These are phyloP conservation scores for Paramacrobiotus metropolitanus DNA, from an alignment of 1,140 invertebrate genomes.

Conservation along the genomic window DNA sequence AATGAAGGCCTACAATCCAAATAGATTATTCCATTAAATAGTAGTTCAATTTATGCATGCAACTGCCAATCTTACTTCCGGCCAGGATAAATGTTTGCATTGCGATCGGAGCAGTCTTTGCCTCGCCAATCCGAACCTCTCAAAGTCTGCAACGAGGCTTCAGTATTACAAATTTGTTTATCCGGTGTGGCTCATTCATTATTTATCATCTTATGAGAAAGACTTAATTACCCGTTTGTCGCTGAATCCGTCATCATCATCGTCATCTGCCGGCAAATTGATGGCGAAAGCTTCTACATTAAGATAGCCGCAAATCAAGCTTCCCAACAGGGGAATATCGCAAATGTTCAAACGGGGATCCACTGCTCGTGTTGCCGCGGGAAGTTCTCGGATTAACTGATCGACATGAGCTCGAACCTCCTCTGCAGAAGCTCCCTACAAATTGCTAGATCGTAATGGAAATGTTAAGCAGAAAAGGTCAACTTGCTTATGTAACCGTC, in stretches of 20 bases:
- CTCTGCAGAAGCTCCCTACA: too few species aligned
- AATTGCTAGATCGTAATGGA: too few species aligned
- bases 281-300: slow-evolving; percentile 9
- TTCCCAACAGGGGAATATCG: slow-evolving; percentile 7
- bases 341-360: slow-evolving; percentile 10
- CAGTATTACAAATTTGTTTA: too few species aligned
- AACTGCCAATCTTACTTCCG: slow-evolving; percentile 19
- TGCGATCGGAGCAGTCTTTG: slow-evolving; percentile 25
- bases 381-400: too few species aligned
- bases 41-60: too few species aligned
- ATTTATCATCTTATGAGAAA: too few species aligned
- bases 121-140: slow-evolving; percentile 27
- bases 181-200: too few species aligned
- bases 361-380: background rate
- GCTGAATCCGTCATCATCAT: slow-evolving; percentile 19
- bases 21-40: too few species aligned
- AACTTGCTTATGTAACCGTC: too few species aligned
- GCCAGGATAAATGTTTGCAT: slow-evolving; percentile 22
- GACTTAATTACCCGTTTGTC: background rate
- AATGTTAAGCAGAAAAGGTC: too few species aligned
- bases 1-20: slow-evolving; percentile 12
- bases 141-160: slow-evolving; percentile 19
- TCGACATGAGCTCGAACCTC: too few species aligned
- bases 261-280: slow-evolving; percentile 17
- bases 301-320: slow-evolving; percentile 13